These are phyloP conservation scores for Pangasius sanitwongsei DNA, from an alignment of 2,797 vertebrate genomes.

Conservation along the genomic window DNA sequence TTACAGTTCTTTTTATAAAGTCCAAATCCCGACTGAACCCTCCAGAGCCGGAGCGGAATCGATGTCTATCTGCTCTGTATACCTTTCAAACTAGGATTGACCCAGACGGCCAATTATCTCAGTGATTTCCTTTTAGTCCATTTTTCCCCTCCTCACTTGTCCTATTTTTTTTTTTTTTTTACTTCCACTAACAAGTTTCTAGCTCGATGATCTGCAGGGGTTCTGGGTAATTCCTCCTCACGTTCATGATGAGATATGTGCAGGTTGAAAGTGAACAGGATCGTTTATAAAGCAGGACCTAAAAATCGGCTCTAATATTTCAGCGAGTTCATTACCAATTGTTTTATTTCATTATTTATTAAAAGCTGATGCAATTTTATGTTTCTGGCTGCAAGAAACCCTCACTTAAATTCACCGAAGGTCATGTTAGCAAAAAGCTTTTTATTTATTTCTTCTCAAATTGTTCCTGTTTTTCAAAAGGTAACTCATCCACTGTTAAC, in stretches of 20 bases:
- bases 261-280: not conserved
- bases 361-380: not conserved
- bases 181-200: constrained; percentile 35
- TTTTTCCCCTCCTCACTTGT: constrained; percentile 12
- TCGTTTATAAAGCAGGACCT: not conserved
- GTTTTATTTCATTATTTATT: constrained; percentile 17
- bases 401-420: not conserved
- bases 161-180: not conserved
- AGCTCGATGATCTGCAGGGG: not conserved
- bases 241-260: constrained; percentile 1
- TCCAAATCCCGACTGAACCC: constrained; percentile 26
- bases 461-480: not conserved
- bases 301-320: not conserved
- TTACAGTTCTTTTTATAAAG: constrained; percentile 1
- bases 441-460: not conserved
- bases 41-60: constrained; percentile 22
- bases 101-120: constrained; percentile 46
- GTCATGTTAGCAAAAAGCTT: not conserved
- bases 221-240: constrained; percentile 6
- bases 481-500: not conserved
- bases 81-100: constrained; percentile 23
- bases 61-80: constrained; percentile 34
- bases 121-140: constrained; percentile 46
- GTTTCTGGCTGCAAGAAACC: not conserved
- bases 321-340: not conserved